A percentile compares a stretch with the other conserved stretches of the same genome.
Conservation (phyloP, 2,888 invertebrate species). For the Caenorhabditis sp. region DNA sequence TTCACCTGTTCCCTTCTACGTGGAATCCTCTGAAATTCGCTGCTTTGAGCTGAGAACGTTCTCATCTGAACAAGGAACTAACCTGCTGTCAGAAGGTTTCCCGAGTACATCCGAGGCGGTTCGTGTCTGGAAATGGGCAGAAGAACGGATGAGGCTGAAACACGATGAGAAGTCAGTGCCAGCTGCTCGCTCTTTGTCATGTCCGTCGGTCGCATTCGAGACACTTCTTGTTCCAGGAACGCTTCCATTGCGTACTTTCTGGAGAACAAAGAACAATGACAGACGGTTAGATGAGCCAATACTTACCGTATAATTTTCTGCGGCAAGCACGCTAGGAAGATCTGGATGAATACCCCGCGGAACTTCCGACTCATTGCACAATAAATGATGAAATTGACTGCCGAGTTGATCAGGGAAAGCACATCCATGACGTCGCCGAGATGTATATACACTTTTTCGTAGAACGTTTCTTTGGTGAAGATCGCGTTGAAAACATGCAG, state of each 20-base stretch:
- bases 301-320: conserved; percentile 65
- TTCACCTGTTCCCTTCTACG: conserved; percentile 39
- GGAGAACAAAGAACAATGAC: conserved; percentile 6
- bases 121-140: conserved; percentile 56
- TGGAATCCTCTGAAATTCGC: conserved; percentile 47
- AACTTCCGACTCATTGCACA: conserved; percentile 82
- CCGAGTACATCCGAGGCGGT: conserved; percentile 62
- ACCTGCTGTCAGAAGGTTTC: conserved; percentile 68
- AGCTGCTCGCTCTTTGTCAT: conserved; percentile 74
- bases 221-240: conserved; percentile 64
- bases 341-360: conserved; percentile 80
- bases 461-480: conserved; percentile 80
- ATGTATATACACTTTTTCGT: conserved; percentile 75
- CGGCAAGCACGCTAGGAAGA: conserved; percentile 74
- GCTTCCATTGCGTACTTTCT: conserved; percentile 69
- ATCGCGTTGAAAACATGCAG: conserved; percentile 80
- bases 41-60: conserved; percentile 5
- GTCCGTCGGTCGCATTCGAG: conserved; percentile 67
- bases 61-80: neutral
- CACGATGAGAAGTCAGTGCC: conserved; percentile 69
- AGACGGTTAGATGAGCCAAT: neutral
- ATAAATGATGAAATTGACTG: conserved; percentile 82
- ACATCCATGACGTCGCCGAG: conserved; percentile 82
- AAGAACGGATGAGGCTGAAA: conserved; percentile 68
- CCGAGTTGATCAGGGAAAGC: conserved; percentile 80